These are phyloP conservation scores for Xestoiulus laeticollis DNA, from an alignment of 2,888 invertebrate genomes.

Conservation along the genomic window DNA sequence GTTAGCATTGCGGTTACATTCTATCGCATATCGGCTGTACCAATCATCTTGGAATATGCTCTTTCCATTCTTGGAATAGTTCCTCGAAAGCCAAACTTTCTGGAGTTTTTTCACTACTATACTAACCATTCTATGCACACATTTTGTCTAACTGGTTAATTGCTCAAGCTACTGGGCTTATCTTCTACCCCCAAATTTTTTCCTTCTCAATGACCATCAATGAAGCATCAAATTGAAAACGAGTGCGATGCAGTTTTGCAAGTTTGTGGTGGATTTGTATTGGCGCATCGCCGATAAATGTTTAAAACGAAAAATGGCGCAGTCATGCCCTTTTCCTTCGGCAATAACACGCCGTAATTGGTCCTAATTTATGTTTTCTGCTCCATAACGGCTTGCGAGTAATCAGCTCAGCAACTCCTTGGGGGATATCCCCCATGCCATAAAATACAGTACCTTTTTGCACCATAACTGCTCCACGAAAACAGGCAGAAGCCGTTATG, in stretches of 20 bases:
- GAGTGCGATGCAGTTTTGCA: neutral
- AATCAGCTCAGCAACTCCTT: slow-evolving; percentile 5
- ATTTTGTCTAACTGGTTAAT: too few relatives aligned
- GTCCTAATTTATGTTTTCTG: slow-evolving; percentile 8
- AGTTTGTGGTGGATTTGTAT: neutral
- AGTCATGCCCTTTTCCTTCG: neutral
- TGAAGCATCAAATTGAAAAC: slow-evolving; percentile 11
- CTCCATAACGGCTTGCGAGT: neutral
- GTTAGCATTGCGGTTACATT: too few relatives aligned
- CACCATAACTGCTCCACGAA: neutral
- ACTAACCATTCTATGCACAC: too few relatives aligned
- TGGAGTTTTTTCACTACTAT: too few relatives aligned
- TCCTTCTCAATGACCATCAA: neutral
- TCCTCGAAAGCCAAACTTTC: too few relatives aligned
- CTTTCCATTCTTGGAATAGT: too few relatives aligned
- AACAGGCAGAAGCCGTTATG: slow-evolving; percentile 12
- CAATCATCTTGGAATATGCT: too few relatives aligned
- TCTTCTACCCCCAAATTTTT: neutral
- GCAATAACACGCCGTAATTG: slow-evolving; percentile 26
- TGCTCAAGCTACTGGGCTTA: neutral
- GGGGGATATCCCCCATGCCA: neutral
- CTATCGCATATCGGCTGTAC: too few relatives aligned
- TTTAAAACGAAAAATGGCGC: neutral
- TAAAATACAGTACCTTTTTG: neutral
- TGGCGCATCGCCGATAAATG: neutral